A percentile compares a stretch with the other conserved stretches of the same genome.
phyloP scores from a whole-genome alignment of 2,113 vertebrate species.

The Felis chaus region DNA sequence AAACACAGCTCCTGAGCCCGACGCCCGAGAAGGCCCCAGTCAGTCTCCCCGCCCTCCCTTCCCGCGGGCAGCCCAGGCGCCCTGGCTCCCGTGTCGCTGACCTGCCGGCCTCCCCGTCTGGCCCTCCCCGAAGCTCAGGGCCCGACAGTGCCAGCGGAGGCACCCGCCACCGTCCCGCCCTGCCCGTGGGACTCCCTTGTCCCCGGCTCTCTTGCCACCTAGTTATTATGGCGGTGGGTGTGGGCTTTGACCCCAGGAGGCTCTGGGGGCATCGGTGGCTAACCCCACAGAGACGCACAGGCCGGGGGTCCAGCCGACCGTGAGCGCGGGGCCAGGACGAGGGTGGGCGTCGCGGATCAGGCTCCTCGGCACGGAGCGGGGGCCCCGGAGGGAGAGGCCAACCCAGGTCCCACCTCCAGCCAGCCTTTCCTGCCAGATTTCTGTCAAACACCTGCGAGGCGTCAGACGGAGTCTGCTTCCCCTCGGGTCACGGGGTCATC shows the following conservation, averaged over 20 bases:
- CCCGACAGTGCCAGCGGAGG: background rate
- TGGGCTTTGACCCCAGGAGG: background rate
- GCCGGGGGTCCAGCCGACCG: no score
- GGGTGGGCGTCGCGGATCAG: no score
- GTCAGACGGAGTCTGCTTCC: no score
- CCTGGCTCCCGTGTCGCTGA: background rate
- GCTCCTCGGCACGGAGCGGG: no score
- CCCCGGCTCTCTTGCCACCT: background rate
- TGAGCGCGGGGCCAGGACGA: no score
- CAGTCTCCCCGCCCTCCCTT: background rate
- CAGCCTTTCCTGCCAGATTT: no score
- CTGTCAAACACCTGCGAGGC: no score
- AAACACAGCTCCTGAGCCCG: slow-evolving; percentile 30
- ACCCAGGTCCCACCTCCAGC: no score
- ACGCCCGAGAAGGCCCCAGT: slow-evolving; percentile 36
- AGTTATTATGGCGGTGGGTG: background rate
- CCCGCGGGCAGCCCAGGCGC: background rate
- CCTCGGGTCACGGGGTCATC: no score
- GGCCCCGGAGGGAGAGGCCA: no score
- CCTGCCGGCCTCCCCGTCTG: background rate
- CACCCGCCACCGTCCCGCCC: background rate
- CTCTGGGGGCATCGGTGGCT: background rate
- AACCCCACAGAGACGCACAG: no score
- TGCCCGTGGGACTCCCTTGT: slow-evolving; percentile 34
- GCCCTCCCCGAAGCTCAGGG: slow-evolving; percentile 62